Base-by-base conservation (phyloP, 2,797 vertebrate species). In the Benthosema pterotum region DNA sequence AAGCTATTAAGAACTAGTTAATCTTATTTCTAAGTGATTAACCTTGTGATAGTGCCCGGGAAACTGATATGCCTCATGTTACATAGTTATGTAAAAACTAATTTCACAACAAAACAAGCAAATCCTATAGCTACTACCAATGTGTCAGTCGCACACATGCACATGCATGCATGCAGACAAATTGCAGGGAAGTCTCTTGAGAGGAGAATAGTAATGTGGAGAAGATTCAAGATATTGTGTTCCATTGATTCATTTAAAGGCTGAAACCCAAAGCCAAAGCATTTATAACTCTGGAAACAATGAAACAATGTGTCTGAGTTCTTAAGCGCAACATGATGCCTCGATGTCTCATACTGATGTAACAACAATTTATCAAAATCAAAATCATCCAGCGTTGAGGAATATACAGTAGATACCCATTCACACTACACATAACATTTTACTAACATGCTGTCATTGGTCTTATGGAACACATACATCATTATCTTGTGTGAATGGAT, bases 21-120 rank as follows among this genome's bases (percentile, higher is more conserved):
- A 81, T 79, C 78, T 56, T 14, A 52, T 83, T 84, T 69, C 56
- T 79, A 16, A 55, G 54, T 0, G 12, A 51, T 57, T 72, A 17
- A 74, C 77, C 71, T 65, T 52, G 42, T 42, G 5, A 53, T 60
- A 60, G 62, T 64, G 61, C 46, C 64, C 1, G 5, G 8, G 15
- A 71, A 51, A 17, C 58, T 63, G 54, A 63, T 63, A 46, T n/a
- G 63, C 58, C 55, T 82, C 25, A 16, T 58, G 73, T 79, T 76
- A 75, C 73, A 51, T 28, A 3, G 65, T 72, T 77, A 75, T 58
- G 77, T 68, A 38, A 53, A n/a, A 74, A 67, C 65, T 71, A 43
- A 77, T 85, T 72, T 76, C 28, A 47, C 69, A n/a, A 69, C 46
- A 15, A 9, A 63, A 32, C n/a, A 0, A 59, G 67, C 59, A 67